Evolutionary conservation across 2,113 vertebrate genomes (phyloP).

Genomic region (Burhinus bistriatus): DNA sequence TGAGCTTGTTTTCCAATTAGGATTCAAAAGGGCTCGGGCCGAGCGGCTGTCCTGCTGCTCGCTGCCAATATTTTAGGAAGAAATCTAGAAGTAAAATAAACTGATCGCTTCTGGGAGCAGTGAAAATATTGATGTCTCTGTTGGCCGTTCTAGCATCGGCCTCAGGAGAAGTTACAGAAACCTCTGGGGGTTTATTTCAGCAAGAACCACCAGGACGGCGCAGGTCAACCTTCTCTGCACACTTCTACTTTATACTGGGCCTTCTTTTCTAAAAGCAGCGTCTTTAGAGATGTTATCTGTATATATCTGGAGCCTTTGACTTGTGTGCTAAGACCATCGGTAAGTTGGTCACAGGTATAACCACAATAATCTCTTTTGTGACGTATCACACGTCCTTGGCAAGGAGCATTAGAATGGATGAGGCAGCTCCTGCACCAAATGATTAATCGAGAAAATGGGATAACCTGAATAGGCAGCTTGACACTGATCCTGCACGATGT

Average conservation of each 20-base stretch:
- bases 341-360: background rate
- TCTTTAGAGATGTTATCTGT: background rate
- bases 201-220: background rate
- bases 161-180: background rate
- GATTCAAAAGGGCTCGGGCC: background rate
- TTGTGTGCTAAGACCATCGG: fast-evolving
- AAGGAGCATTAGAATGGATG: background rate
- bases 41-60: background rate
- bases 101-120: fast-evolving
- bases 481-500: background rate
- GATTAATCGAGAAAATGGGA: background rate
- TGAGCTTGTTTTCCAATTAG: background rate
- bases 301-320: background rate
- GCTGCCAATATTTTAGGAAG: background rate
- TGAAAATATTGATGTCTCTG: fast-evolving
- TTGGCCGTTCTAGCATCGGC: fast-evolving
- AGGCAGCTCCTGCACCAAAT: background rate
- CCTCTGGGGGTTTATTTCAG: background rate
- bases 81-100: background rate
- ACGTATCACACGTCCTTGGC: background rate
- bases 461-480: background rate
- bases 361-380: background rate
- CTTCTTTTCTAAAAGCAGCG: background rate
- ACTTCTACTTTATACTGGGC: background rate
- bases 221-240: background rate